phyloP scores from a whole-genome alignment of 2,797 vertebrate genomes.

The Hyperoplus lanceolatus region DNA sequence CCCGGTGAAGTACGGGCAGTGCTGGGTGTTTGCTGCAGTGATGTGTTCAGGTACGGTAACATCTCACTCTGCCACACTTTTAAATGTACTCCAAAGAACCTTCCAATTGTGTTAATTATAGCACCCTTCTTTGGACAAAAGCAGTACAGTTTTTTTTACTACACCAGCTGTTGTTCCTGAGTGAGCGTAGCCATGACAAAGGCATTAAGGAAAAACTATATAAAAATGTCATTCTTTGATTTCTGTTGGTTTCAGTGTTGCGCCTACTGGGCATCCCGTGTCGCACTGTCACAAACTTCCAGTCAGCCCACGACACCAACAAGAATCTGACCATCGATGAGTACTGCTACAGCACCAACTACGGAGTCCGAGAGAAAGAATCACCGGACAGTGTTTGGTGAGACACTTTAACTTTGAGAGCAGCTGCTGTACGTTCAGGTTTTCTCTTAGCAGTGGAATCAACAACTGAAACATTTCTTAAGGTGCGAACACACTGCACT shows the following conservation, averaged over 20 bases:
- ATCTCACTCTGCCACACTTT: not conserved
- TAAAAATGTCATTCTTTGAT: too few relatives aligned
- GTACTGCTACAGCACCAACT: slow-evolving; percentile 57
- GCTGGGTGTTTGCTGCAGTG: slow-evolving; percentile 90
- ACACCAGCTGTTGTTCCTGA: too few relatives aligned
- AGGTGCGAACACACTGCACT: too few relatives aligned
- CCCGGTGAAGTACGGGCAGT: slow-evolving; percentile 84
- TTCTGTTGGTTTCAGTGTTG: slow-evolving; percentile 79
- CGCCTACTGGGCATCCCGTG: slow-evolving; percentile 91
- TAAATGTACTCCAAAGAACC: too few relatives aligned
- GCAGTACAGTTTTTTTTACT: too few relatives aligned
- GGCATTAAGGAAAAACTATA: too few relatives aligned
- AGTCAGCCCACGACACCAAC: slow-evolving; percentile 86
- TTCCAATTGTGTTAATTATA: too few relatives aligned
- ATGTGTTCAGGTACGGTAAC: slow-evolving; percentile 88
- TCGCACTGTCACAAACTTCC: slow-evolving; percentile 87
- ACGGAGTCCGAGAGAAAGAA: slow-evolving; percentile 62
- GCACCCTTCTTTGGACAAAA: too few relatives aligned
- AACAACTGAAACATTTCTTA: too few relatives aligned
- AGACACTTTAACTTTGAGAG: slow-evolving; percentile 52
- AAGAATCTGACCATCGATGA: slow-evolving; percentile 80
- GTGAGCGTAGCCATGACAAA: too few relatives aligned
- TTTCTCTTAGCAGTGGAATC: too few relatives aligned
- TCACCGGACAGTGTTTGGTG: slow-evolving; percentile 87
- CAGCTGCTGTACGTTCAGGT: too few relatives aligned